A percentile compares a stretch with the other conserved stretches of the same genome.
Evolutionary conservation across 1,140 invertebrate genomes (phyloP).

Genomic region (Trichomalopsis sarcophagae): DNA sequence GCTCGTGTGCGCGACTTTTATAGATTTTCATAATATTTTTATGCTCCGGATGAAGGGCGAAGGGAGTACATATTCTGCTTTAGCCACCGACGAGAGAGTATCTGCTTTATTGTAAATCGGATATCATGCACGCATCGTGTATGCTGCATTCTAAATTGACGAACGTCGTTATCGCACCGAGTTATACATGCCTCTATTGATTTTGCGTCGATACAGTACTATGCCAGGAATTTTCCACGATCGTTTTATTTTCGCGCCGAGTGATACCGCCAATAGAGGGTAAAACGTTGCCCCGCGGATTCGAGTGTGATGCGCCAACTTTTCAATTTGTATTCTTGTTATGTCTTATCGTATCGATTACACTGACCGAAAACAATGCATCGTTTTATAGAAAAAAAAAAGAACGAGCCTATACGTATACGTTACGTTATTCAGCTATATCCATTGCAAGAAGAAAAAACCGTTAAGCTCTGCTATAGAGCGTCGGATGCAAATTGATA

Average conservation of each 20-base stretch:
- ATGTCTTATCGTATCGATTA: slow-evolving; percentile 41
- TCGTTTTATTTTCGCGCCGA: background rate
- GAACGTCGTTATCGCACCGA: background rate
- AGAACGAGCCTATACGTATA: background rate
- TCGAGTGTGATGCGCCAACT: background rate
- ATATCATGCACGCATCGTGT: no score
- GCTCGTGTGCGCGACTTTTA: no score
- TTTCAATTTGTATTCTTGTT: background rate
- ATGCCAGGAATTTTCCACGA: background rate
- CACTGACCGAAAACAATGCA: background rate
- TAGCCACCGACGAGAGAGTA: no score
- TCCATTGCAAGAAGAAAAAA: background rate
- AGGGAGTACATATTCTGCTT: no score
- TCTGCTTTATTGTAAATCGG: no score
- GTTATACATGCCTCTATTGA: background rate
- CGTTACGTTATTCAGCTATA: background rate
- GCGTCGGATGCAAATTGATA: background rate
- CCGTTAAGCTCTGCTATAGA: background rate
- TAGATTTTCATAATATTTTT: no score
- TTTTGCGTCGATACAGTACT: background rate
- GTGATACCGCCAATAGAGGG: background rate
- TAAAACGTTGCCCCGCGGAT: background rate
- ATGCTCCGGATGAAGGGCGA: no score
- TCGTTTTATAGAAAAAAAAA: background rate
- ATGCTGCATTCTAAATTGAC: background rate